Conservation (phyloP, 2,888 invertebrate species). For the Neocrepidodera transversa region DNA sequence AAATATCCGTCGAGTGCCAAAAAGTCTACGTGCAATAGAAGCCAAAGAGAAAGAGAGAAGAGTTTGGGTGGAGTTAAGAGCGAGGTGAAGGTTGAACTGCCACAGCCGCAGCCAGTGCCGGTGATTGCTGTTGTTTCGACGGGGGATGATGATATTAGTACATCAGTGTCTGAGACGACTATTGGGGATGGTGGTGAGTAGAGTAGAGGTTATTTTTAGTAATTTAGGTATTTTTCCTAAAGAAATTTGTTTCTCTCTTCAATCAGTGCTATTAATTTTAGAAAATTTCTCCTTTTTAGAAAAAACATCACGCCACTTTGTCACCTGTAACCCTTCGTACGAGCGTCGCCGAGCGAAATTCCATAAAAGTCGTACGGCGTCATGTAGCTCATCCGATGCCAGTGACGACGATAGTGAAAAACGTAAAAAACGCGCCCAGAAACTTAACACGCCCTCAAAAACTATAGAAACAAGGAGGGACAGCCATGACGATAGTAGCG, state of each 20-base stretch:
- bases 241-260: neutral
- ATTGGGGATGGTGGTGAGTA: neutral
- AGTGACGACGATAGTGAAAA: conserved; percentile 87
- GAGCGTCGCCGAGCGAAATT: conserved; percentile 72
- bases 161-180: neutral
- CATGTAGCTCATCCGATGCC: conserved; percentile 93
- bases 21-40: conserved; percentile 17
- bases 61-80: neutral
- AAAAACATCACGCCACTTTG: conserved; percentile 36
- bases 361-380: conserved; percentile 79
- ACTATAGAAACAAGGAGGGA: conserved; percentile 67
- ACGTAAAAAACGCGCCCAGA: conserved; percentile 81
- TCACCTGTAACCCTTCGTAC: conserved; percentile 56
- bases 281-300: conserved; percentile 5
- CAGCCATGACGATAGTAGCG: conserved; percentile 86
- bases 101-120: too few species aligned
- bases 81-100: neutral
- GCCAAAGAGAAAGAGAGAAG: conserved; percentile 10
- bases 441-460: conserved; percentile 64
- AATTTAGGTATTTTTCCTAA: neutral
- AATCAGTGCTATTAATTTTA: neutral
- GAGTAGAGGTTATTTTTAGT: too few species aligned
- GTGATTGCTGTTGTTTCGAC: conserved; percentile 4
- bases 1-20: conserved; percentile 24
- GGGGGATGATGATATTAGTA: neutral